Evolutionary conservation across 1,140 invertebrate species (phyloP), one percentile per base, ranked within the genome.

Genomic region (Drosophila repleta): DNA sequence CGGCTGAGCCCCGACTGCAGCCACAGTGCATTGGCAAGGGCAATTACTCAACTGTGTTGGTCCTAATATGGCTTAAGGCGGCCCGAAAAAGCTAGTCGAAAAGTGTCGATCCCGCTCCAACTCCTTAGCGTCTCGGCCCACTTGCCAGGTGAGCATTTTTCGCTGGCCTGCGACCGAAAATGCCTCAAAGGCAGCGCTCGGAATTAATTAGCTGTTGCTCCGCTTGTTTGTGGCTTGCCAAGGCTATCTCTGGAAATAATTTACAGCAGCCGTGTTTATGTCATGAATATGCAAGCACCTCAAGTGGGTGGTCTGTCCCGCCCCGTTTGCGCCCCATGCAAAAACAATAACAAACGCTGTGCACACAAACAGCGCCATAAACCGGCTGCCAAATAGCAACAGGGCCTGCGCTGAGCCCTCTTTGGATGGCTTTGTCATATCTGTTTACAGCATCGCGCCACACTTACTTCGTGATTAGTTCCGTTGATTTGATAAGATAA

Each of bases 151-250:
- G 61, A 57, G 76, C n/a, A 82, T 29, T 18, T 43, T 68, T 87
- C 66, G 75, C 69, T 84, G 76, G 75, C 55, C 66, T 43, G 53
- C 45, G 29, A 53, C 77, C 78, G 83, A 80, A 88, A 89, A 84
- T 89, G 77, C 74, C 74, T 83, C 74, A 67, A 63, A 90, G 85
- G 66, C 85, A 81, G 65, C 89, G 85, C 81, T 90, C 82, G 84
- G 85, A 90, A 90, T 90, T 90, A 90, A 90, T 90, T 90, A 90
- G 85, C 84, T 57, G 83, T 68, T 74, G 24, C 70, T 84, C 46
- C 65, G 62, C 74, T 81, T 77, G 79, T 79, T 76, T 81, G 72
- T 60, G 77, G 82, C 70, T 74, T 52, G 65, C 62, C 69, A 32
- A 58, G 43, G 72, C 83, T 88, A 79, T 87, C 83, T 88, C 61